Percentiles rank a stretch among this genome's conserved stretches.
phyloP scores from a whole-genome alignment of 2,888 invertebrate species.

The Pristionchus exspectatus region DNA sequence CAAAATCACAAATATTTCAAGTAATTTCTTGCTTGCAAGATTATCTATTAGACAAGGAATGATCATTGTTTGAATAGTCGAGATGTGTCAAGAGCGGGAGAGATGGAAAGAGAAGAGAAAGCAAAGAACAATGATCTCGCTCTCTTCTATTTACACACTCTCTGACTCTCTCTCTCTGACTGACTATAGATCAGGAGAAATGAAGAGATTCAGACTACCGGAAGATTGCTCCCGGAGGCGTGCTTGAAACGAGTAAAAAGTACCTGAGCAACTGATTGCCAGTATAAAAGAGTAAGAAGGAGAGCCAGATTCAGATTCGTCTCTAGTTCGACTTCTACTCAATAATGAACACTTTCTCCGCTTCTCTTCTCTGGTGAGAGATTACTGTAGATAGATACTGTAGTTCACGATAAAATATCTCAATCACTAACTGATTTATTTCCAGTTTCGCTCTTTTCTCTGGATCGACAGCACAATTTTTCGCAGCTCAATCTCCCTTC shows the following conservation, averaged over 20 bases:
- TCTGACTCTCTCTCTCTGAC: neutral
- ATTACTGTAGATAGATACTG: neutral
- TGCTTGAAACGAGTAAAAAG: conserved; percentile 24
- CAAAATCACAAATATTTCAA: neutral
- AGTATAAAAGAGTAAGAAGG: neutral
- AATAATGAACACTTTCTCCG: conserved; percentile 22
- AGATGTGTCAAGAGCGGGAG: neutral
- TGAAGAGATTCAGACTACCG: neutral
- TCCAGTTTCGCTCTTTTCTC: conserved; percentile 49
- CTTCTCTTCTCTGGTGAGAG: conserved; percentile 39
- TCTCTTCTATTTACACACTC: neutral
- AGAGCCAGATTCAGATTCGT: conserved; percentile 1
- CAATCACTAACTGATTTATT: conserved; percentile 6
- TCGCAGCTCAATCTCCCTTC: conserved; percentile 41
- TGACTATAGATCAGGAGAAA: neutral
- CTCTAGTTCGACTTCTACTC: neutral
- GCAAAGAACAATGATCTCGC: neutral
- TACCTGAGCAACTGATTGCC: neutral
- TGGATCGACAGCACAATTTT: conserved; percentile 34
- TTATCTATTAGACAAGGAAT: neutral
- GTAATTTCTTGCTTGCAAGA: neutral
- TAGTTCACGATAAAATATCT: neutral
- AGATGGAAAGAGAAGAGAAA: neutral
- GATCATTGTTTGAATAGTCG: neutral
- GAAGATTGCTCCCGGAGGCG: neutral